Conservation (phyloP, 2,113 vertebrate species). For the Myrmecobius fasciatus region DNA sequence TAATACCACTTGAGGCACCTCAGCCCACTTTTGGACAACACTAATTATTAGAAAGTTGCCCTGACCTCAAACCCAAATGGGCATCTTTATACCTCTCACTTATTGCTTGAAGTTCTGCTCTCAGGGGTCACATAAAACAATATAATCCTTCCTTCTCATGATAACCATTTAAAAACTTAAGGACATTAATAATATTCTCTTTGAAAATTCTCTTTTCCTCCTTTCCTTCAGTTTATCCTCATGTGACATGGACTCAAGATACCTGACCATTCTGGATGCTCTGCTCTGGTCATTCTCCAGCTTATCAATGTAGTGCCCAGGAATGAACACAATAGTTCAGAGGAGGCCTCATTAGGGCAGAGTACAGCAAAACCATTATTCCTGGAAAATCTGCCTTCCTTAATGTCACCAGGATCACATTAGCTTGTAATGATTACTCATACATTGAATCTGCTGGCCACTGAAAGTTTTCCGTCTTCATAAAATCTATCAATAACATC, state of each 20-base stretch:
- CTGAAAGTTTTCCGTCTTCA: background rate
- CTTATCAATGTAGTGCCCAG: background rate
- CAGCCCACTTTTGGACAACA: background rate
- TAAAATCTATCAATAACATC: background rate
- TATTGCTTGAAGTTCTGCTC: background rate
- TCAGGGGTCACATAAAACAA: background rate
- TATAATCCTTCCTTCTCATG: background rate
- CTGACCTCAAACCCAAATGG: background rate
- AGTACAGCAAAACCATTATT: background rate
- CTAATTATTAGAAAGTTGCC: background rate
- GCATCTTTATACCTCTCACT: background rate
- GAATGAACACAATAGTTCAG: background rate
- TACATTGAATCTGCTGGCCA: background rate
- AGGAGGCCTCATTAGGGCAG: background rate
- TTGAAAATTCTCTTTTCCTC: background rate
- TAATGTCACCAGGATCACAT: background rate
- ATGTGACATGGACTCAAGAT: background rate
- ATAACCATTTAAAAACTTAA: background rate
- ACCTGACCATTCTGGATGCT: background rate
- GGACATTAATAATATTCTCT: background rate
- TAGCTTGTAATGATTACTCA: background rate
- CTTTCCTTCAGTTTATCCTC: background rate
- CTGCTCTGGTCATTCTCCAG: background rate
- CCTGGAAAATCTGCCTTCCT: background rate
- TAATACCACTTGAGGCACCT: background rate